Evolutionary conservation across 2,888 invertebrate species (phyloP).

Genomic region (Ceraclea dissimilis): DNA sequence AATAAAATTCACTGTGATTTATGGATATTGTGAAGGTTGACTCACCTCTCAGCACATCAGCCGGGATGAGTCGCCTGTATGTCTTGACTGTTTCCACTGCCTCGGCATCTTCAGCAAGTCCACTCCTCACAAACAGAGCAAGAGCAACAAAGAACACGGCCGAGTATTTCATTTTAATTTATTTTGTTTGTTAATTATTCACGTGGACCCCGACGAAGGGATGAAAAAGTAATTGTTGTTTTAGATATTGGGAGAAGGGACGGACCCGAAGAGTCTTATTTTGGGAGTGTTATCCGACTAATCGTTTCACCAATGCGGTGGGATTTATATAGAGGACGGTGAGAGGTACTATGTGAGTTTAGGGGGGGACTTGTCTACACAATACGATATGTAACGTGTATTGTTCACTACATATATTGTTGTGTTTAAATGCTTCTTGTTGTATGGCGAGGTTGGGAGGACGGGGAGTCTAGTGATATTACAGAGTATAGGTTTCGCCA

Average conservation of each 20-base stretch:
- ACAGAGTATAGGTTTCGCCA: too few relatives aligned
- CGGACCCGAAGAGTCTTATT: neutral
- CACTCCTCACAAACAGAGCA: slow-evolving; percentile 47
- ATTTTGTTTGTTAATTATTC: neutral
- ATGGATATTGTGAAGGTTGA: neutral
- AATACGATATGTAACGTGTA: neutral
- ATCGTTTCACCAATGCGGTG: neutral
- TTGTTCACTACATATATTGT: too few relatives aligned
- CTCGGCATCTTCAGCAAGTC: slow-evolving; percentile 37
- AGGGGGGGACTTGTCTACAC: neutral
- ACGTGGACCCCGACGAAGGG: neutral
- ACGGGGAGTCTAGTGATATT: too few relatives aligned
- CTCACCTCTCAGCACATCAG: slow-evolving; percentile 80
- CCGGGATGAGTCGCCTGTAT: slow-evolving; percentile 77
- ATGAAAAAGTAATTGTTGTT: neutral
- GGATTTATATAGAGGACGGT: slow-evolving; percentile 12
- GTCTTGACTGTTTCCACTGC: slow-evolving; percentile 54
- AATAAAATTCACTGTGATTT: too few relatives aligned
- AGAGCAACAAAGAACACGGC: slow-evolving; percentile 40
- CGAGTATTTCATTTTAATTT: slow-evolving; percentile 17
- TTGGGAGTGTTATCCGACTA: slow-evolving; percentile 11
- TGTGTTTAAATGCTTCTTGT: too few relatives aligned
- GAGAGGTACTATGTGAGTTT: slow-evolving; percentile 2
- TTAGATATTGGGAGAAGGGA: neutral
- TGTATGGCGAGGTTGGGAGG: too few relatives aligned